Conservation (phyloP, 2,888 invertebrate genomes). For the Omphaloscelis lunosa region DNA sequence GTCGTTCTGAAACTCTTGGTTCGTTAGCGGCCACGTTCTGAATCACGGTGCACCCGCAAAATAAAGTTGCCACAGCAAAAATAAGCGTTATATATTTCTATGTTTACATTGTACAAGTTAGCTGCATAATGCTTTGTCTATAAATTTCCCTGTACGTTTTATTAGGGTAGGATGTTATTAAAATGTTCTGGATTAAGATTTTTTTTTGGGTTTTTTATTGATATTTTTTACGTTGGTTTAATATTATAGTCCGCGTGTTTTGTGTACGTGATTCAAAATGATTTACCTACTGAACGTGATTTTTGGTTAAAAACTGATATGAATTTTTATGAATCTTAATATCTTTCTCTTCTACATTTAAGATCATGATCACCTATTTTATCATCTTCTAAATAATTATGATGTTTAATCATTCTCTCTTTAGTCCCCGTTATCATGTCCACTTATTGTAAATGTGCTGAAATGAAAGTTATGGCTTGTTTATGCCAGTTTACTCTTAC, state of each 20-base stretch:
- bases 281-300: background rate
- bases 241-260: background rate
- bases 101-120: slow-evolving; percentile 39
- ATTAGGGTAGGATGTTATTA: slow-evolving; percentile 34
- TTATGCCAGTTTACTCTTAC: too few species aligned
- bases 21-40: slow-evolving; percentile 75
- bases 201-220: slow-evolving; percentile 33
- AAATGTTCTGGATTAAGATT: slow-evolving; percentile 37
- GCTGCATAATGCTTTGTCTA: slow-evolving; percentile 41
- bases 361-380: background rate
- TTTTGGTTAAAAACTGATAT: background rate
- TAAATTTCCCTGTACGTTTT: slow-evolving; percentile 35
- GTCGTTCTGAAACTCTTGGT: slow-evolving; percentile 69
- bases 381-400: background rate
- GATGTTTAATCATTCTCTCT: background rate
- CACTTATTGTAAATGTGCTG: background rate
- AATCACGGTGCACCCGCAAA: slow-evolving; percentile 72
- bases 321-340: background rate
- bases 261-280: background rate
- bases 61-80: slow-evolving; percentile 68
- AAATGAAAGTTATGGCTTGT: background rate
- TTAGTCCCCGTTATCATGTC: background rate
- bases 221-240: slow-evolving; percentile 13
- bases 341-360: background rate
- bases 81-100: slow-evolving; percentile 62